Conservation (phyloP, 2,113 vertebrate species). For the Rhipidura dahli region DNA sequence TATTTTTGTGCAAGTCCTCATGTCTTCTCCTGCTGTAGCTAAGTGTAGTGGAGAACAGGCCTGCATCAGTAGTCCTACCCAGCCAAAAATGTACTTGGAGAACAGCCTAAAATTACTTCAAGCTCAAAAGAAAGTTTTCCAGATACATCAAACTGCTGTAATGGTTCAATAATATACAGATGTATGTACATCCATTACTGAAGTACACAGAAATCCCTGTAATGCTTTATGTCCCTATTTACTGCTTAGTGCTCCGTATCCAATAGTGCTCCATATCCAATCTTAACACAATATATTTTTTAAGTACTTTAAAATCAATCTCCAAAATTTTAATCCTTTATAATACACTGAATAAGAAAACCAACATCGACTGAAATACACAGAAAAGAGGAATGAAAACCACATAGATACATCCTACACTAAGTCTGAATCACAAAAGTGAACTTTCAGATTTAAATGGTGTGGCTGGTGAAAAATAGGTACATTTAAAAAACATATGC, state of each 20-base stretch:
- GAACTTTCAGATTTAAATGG: background rate
- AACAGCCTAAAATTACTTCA: background rate
- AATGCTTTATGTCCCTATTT: background rate
- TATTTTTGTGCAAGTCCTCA: background rate
- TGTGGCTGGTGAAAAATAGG: background rate
- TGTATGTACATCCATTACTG: rapidly evolving
- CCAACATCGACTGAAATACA: background rate
- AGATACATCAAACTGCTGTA: background rate
- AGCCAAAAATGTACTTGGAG: background rate
- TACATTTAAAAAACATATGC: background rate
- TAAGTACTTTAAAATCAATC: background rate
- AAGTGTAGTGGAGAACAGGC: background rate
- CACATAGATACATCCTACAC: background rate
- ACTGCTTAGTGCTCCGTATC: background rate
- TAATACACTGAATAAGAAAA: background rate
- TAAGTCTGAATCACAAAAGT: background rate
- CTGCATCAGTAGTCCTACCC: background rate
- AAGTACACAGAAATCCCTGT: background rate
- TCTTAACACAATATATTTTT: background rate
- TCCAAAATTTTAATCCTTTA: background rate
- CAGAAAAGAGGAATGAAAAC: background rate
- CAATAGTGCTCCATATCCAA: background rate
- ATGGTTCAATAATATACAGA: background rate
- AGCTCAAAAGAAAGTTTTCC: background rate
- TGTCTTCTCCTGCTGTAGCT: background rate